Evolutionary conservation across 2,888 invertebrate genomes (phyloP), one percentile per base, ranked within the genome.

Genomic region (Minunthozetes semirufus): DNA sequence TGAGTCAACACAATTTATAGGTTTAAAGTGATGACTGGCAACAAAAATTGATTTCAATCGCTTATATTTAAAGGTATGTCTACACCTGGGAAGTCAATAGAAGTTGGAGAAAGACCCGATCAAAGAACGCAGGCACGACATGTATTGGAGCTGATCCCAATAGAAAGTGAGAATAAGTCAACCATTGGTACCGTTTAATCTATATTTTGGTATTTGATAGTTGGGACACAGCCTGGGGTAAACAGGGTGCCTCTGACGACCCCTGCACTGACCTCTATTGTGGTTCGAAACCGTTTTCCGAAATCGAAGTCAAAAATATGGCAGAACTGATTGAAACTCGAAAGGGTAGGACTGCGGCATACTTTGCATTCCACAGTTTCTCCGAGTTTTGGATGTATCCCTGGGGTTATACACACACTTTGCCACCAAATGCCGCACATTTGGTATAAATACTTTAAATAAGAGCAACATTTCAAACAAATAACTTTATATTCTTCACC

Each of bases 191-290:
- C n/a, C n/a, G n/a, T n/a, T n/a, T n/a, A n/a, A n/a, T 53, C 17
- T n/a, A 53, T 53, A 6, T 53, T 53, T 53, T 59, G 22, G 2
- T 59, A 59, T 22, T 25, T 59, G 59, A 59, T 22, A 73, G 73
- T 13, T 78, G 79, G 71, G 80, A 79, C 50, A 76, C 76, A 11
- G 74, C 78, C 73, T 81, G 80, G 72, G 78, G 79, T 5, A 78
- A 79, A 15, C 70, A 78, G 27, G 80, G 81, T 42, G 78, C 84
- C 2, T 82, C 82, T 63, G 78, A 76, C 6, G 79, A 81, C 72
- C 82, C 83, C 0, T 85, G 85, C 78, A 80, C 80, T 4, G 81
- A 83, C 15, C 81, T 81, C 27, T 85, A 81, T 79, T 80, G 81
- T 15, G 85, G 85, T 0, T 77, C 79, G 1, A 56, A 73, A 0